Evolutionary conservation across 2,888 invertebrate species (phyloP), one percentile per base, ranked within the genome.

Genomic region (Epinotia nisella): DNA sequence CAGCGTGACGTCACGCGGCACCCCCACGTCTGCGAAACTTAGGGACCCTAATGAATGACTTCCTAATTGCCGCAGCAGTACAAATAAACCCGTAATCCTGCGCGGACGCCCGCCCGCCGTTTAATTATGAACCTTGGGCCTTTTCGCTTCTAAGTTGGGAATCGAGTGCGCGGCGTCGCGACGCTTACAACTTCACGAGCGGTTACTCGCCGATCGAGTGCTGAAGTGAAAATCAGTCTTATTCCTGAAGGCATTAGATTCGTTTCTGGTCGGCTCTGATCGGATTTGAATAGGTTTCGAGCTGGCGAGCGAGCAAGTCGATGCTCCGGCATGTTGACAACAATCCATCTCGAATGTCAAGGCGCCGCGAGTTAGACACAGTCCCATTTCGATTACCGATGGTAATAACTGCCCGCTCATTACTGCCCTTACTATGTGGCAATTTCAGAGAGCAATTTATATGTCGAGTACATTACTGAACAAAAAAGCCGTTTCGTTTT

Each of bases 1-100:
- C 83, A 79, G 78, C 78, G 82, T 89, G 90, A 91, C 90, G 90
- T 90, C 88, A 90, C 86, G 81, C 85, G 90, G 92, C 92, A 93
- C 93, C 93, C 93, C 91, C 89, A 87, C 91, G 92, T 93, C 93
- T 93, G 92, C 92, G 85, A 91, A 93, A 93, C 92, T 93, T 93
- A 92, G 92, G 93, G 93, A 91, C 89, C 92, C 88, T 93, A 93
- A 93, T 93, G 93, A 93, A 92, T 88, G 89, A 93, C 93, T 93
- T 93, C 93, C 93, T 93, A 93, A 93, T 93, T 93, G 93, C 91
- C 91, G 91, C 90, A 83, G 87, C 87, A 87, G 87, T 89, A 91
- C 90, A 89, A 91, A 91, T 89, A 88, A 90, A 87, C 87, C 82
- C 87, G 87, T 89, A 91, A 90, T 91, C 91, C 90, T 90, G 88